These are phyloP conservation scores for Chaetogeoica ovagalla DNA, from an alignment of 2,888 invertebrate genomes.

Conservation along the genomic window DNA sequence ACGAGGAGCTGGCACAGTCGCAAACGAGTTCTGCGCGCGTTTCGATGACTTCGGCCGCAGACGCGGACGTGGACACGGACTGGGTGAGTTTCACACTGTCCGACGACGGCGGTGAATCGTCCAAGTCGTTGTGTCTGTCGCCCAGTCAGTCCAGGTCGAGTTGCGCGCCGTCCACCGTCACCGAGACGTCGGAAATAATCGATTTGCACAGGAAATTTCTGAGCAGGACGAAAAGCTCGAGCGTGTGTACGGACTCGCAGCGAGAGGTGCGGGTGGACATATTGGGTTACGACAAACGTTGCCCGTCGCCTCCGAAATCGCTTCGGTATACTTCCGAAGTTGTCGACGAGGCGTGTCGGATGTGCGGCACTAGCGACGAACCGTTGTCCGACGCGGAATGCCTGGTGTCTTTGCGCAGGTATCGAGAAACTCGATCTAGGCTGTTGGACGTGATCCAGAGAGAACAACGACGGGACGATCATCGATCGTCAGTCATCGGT, in stretches of 20 bases:
- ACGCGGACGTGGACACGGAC: slow-evolving; percentile 57
- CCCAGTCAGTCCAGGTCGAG: slow-evolving; percentile 70
- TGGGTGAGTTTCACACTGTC: slow-evolving; percentile 59
- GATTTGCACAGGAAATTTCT: slow-evolving; percentile 73
- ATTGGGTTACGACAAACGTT: background rate
- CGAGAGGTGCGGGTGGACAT: slow-evolving; percentile 3
- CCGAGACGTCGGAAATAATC: slow-evolving; percentile 67
- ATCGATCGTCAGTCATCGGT: slow-evolving; percentile 43
- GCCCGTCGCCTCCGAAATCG: slow-evolving; percentile 7
- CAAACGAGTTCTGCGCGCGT: slow-evolving; percentile 19
- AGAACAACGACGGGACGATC: slow-evolving; percentile 21
- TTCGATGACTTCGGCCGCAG: slow-evolving; percentile 53
- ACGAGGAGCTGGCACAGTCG: slow-evolving; percentile 21
- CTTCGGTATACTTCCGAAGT: slow-evolving; percentile 18
- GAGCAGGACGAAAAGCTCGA: slow-evolving; percentile 60
- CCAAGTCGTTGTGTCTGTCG: slow-evolving; percentile 61
- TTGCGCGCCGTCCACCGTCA: slow-evolving; percentile 58
- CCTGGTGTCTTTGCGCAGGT: slow-evolving; percentile 56
- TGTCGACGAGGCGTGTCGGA: slow-evolving; percentile 35
- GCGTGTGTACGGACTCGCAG: background rate
- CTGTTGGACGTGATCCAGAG: slow-evolving; percentile 60
- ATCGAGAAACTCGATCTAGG: slow-evolving; percentile 55
- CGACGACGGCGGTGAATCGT: slow-evolving; percentile 41
- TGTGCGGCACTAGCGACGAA: slow-evolving; percentile 55
- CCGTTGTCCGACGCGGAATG: slow-evolving; percentile 56